Evolutionary conservation across 2,797 vertebrate genomes (phyloP).

Genomic region (Onychomys arenicola): DNA sequence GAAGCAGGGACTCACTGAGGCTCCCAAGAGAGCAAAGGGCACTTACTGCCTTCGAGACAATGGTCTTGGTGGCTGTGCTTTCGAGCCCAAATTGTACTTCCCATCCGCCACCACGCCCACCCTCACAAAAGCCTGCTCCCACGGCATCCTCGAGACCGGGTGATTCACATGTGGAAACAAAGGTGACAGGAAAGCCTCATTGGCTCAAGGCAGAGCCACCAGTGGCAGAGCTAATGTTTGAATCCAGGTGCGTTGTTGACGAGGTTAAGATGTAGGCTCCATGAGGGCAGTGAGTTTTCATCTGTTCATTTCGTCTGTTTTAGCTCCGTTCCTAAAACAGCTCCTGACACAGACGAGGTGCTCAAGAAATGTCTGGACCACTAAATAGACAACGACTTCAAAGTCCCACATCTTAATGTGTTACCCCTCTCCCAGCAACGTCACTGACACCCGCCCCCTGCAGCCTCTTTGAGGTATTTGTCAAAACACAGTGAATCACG

Average conservation of each 20-base stretch:
- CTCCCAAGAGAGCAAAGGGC: background rate
- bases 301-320: background rate
- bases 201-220: background rate
- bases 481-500: background rate
- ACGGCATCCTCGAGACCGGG: background rate
- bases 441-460: background rate
- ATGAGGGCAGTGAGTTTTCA: background rate
- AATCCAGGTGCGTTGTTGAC: background rate
- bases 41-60: background rate
- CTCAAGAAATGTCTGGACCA: background rate
- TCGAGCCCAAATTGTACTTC: accelerated
- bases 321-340: background rate
- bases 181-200: background rate
- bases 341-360: background rate
- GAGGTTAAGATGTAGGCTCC: background rate
- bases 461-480: background rate
- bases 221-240: background rate
- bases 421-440: background rate
- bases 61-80: background rate
- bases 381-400: background rate
- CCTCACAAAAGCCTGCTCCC: background rate
- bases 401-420: background rate
- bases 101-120: background rate
- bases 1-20: background rate
- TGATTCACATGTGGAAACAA: background rate